Conservation (phyloP, 2,888 invertebrate genomes). For the Nomada hirtipes region DNA sequence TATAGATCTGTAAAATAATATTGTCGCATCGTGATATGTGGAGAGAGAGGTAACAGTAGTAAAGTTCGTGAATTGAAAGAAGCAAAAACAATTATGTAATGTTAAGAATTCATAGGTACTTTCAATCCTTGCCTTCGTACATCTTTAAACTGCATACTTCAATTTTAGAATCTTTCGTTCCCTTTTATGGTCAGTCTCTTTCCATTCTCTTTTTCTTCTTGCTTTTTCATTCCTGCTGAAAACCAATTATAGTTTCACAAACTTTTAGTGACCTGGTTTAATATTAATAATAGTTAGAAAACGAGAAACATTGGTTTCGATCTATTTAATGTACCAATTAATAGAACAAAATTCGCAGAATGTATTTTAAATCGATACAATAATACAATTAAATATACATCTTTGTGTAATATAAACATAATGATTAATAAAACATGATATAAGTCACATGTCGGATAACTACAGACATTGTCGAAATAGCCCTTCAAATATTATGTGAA, state of each 20-base stretch:
- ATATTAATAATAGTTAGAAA: slow-evolving; percentile 73
- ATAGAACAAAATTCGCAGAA: slow-evolving; percentile 72
- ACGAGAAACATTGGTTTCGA: slow-evolving; percentile 68
- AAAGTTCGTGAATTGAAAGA: slow-evolving; percentile 49
- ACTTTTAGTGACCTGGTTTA: slow-evolving; percentile 80
- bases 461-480: slow-evolving; percentile 37
- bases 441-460: slow-evolving; percentile 68
- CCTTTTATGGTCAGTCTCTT: slow-evolving; percentile 14
- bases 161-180: slow-evolving; percentile 36
- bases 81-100: slow-evolving; percentile 55
- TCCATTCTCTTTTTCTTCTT: slow-evolving; percentile 18
- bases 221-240: slow-evolving; percentile 37
- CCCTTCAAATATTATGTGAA: slow-evolving; percentile 28
- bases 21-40: slow-evolving; percentile 62
- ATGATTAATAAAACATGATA: slow-evolving; percentile 78
- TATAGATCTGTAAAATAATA: slow-evolving; percentile 74
- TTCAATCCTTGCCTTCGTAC: slow-evolving; percentile 59
- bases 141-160: slow-evolving; percentile 47
- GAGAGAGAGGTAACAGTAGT: slow-evolving; percentile 53
- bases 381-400: slow-evolving; percentile 80
- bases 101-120: slow-evolving; percentile 57
- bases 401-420: slow-evolving; percentile 82
- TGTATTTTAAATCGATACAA: slow-evolving; percentile 79
- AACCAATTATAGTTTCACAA: slow-evolving; percentile 69
- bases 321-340: slow-evolving; percentile 77